A percentile compares a stretch with the other conserved stretches of the same genome.
These are phyloP conservation scores for Tetramorium bicarinatum DNA, from an alignment of 2,888 invertebrate species.

Conservation along the genomic window DNA sequence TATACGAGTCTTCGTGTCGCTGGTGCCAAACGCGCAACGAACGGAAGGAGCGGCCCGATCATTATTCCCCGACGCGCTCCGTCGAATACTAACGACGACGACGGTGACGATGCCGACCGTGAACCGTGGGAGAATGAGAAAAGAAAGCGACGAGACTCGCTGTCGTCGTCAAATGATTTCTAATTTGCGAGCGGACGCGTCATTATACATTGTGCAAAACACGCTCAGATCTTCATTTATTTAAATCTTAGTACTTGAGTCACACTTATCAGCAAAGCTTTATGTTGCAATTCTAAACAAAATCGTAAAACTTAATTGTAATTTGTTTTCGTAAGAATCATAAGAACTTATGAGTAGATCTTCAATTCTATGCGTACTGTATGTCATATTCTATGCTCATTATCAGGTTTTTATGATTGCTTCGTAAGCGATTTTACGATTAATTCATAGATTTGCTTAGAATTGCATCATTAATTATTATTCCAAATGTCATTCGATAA, in stretches of 20 bases:
- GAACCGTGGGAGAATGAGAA: slow-evolving; percentile 18
- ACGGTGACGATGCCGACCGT: not conserved
- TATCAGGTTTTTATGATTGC: too few species aligned
- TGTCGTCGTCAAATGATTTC: slow-evolving; percentile 5
- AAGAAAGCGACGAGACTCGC: not conserved
- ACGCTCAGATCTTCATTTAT: not conserved
- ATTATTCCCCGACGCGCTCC: slow-evolving; percentile 51
- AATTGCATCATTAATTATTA: not conserved
- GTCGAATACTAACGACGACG: slow-evolving; percentile 28
- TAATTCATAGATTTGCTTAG: too few species aligned
- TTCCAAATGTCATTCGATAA: not conserved
- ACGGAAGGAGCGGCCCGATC: slow-evolving; percentile 42
- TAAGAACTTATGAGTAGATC: too few species aligned
- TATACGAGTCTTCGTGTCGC: slow-evolving; percentile 61
- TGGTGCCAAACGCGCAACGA: slow-evolving; percentile 48
- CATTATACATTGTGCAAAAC: not conserved
- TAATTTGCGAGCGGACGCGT: not conserved
- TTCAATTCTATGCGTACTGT: too few species aligned
- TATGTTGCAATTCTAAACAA: too few species aligned
- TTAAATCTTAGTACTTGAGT: not conserved
- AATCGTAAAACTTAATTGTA: too few species aligned
- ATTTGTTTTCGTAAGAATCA: too few species aligned
- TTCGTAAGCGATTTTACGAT: too few species aligned
- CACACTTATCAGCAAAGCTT: not conserved
- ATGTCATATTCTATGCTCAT: too few species aligned